These are phyloP conservation scores for Rhadinocentrus ornatus DNA, from an alignment of 2,797 vertebrate species.

Conservation along the genomic window DNA sequence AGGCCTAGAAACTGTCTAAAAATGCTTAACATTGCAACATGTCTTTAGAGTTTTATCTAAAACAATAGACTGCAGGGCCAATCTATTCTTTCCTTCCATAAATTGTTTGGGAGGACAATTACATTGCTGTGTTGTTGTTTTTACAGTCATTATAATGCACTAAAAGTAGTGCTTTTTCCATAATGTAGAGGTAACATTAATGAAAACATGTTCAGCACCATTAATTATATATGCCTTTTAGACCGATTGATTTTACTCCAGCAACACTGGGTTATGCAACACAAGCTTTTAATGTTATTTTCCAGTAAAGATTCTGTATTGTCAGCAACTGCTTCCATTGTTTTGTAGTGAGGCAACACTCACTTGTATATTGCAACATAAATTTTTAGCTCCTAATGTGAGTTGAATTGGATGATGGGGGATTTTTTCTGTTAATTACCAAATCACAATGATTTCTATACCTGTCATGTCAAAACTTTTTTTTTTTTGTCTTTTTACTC, in stretches of 20 bases:
- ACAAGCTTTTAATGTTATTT: slow-evolving; percentile 27
- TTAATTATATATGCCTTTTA: slow-evolving; percentile 48
- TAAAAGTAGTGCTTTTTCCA: slow-evolving; percentile 15
- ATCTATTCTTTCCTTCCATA: neutral
- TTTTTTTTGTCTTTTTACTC: neutral
- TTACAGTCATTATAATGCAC: slow-evolving; percentile 23
- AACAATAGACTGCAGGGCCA: slow-evolving; percentile 6
- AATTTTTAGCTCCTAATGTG: slow-evolving; percentile 1
- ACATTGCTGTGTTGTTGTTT: slow-evolving; percentile 17
- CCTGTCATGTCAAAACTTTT: neutral
- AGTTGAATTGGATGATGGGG: neutral
- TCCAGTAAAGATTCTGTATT: slow-evolving; percentile 9
- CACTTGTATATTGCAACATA: neutral
- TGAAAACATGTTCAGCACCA: slow-evolving; percentile 40
- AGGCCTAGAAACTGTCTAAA: slow-evolving; percentile 5
- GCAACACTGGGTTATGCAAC: slow-evolving; percentile 36
- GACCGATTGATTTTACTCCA: slow-evolving; percentile 41
- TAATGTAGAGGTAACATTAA: slow-evolving; percentile 23
- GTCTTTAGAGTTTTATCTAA: slow-evolving; percentile 22
- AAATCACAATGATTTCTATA: slow-evolving; percentile 7
- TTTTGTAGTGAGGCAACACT: slow-evolving; percentile 6
- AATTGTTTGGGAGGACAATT: slow-evolving; percentile 28
- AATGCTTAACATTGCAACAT: slow-evolving; percentile 32
- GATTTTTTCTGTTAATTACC: neutral
- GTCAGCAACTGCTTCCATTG: slow-evolving; percentile 17